These are phyloP conservation scores for Mesocentrotus franciscanus DNA, from an alignment of 53 echinoderm and acorn worm genomes.

Conservation along the genomic window DNA sequence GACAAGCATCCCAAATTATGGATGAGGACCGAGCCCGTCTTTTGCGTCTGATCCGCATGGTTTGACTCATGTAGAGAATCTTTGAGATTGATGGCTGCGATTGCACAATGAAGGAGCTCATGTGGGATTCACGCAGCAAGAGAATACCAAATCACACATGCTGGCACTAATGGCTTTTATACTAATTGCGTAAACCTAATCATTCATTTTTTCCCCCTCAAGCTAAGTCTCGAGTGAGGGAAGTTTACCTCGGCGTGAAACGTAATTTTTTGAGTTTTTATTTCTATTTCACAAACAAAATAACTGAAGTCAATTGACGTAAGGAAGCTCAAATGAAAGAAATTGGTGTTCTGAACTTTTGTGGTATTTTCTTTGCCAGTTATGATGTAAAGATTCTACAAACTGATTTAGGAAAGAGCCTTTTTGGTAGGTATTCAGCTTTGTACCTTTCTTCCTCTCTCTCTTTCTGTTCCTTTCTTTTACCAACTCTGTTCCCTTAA, in stretches of 20 bases:
- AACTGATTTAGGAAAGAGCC: not conserved
- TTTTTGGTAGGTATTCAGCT: not conserved
- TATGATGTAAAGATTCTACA: not conserved
- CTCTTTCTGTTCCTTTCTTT: not conserved
- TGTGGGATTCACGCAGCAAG: conserved; percentile 30
- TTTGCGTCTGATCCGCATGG: conserved; percentile 40
- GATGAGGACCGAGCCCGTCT: conserved; percentile 46
- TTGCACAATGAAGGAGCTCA: conserved; percentile 51
- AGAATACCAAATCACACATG: conserved; percentile 52
- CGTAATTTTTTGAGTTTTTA: not conserved
- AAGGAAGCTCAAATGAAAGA: not conserved
- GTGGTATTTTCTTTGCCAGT: not conserved
- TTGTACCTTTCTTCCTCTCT: not conserved
- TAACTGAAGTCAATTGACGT: not conserved
- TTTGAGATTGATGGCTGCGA: conserved; percentile 54
- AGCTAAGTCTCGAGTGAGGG: not conserved
- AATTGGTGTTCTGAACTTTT: not conserved
- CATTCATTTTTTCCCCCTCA: conserved; percentile 18
- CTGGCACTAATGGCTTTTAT: conserved; percentile 53
- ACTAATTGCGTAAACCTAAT: conserved; percentile 58
- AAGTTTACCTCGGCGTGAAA: not conserved
- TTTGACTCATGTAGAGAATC: conserved; percentile 21
- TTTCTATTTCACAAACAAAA: conserved; percentile 5
- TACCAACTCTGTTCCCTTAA: too few relatives aligned
- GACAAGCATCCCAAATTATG: conserved; percentile 54